Conservation (phyloP, 2,888 invertebrate genomes). For the Tipula helvola region DNA sequence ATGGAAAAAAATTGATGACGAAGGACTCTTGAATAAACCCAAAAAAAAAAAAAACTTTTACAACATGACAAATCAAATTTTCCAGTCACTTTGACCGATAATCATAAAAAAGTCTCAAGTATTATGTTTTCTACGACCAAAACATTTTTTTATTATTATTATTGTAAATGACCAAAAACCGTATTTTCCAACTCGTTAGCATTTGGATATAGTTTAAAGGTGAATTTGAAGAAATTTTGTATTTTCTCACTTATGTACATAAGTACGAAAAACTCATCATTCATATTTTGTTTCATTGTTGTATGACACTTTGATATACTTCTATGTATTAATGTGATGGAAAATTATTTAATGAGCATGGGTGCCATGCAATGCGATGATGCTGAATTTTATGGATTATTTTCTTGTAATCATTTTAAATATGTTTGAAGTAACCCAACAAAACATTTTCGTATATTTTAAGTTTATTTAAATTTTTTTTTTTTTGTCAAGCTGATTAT, state of each 20-base stretch:
- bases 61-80: conserved; percentile 8
- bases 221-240: background rate
- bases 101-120: conserved; percentile 4
- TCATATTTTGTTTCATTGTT: background rate
- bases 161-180: background rate
- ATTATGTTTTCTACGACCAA: background rate
- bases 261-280: background rate
- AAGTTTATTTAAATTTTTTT: conserved; percentile 8
- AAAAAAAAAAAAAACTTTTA: background rate
- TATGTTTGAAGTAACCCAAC: background rate
- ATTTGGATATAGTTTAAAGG: background rate
- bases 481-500: conserved; percentile 11
- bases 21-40: background rate
- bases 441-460: background rate
- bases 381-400: background rate
- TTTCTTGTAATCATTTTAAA: background rate
- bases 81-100: conserved; percentile 9
- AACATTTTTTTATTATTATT: background rate
- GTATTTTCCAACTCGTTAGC: background rate
- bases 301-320: background rate
- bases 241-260: background rate
- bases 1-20: background rate
- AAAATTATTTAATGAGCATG: background rate
- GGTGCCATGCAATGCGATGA: background rate
- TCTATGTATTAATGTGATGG: background rate